A percentile compares a stretch with the other conserved stretches of the same genome.
These are phyloP conservation scores for Nothoprocta perdicaria DNA, from an alignment of 2,113 vertebrate genomes.

Conservation along the genomic window DNA sequence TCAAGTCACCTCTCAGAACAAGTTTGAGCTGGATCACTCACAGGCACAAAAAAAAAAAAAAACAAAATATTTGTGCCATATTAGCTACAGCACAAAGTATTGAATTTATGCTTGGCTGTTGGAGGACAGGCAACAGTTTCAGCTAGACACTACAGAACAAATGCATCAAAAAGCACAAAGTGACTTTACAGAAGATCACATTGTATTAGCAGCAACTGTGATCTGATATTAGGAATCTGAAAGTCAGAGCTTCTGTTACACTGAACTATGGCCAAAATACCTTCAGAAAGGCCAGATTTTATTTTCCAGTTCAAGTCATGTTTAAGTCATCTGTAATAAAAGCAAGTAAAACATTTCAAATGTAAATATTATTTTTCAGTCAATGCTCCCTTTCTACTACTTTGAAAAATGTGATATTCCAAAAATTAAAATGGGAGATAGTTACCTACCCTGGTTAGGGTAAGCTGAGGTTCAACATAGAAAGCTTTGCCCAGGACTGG, in stretches of 20 bases:
- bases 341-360: background rate
- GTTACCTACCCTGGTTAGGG: slow-evolving; percentile 85
- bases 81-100: background rate
- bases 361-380: background rate
- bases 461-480: slow-evolving; percentile 91
- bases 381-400: background rate
- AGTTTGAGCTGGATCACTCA: background rate
- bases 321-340: background rate
- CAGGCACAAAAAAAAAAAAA: rapidly evolving
- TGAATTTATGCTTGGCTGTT: background rate
- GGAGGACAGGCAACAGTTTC: background rate
- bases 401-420: background rate
- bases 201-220: background rate
- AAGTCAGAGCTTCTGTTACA: background rate
- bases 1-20: background rate
- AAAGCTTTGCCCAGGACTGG: slow-evolving; percentile 91
- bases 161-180: background rate
- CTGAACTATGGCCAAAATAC: background rate
- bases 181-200: background rate
- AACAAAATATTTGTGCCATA: background rate
- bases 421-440: background rate
- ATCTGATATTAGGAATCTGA: background rate
- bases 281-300: background rate
- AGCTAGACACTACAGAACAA: background rate
- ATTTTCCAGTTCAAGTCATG: background rate